These are phyloP conservation scores for Taxidea taxus DNA, from an alignment of 2,113 vertebrate genomes.

Conservation along the genomic window DNA sequence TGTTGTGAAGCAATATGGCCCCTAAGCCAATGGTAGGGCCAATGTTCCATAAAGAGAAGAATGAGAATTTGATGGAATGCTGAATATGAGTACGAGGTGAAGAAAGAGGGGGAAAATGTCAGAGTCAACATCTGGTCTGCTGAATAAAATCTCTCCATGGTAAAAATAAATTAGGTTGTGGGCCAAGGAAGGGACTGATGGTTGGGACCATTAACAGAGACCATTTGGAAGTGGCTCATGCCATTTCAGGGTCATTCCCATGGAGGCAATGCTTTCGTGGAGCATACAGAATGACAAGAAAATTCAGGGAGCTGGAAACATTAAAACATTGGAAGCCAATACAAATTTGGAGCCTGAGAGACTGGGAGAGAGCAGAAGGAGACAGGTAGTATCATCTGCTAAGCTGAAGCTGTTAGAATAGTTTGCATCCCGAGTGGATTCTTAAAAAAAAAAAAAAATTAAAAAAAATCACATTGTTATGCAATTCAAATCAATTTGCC, in stretches of 20 bases:
- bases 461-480: constrained; percentile 55
- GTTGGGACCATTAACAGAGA: background rate
- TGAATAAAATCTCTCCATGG: constrained; percentile 10
- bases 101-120: background rate
- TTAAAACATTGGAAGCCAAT: constrained; percentile 43
- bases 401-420: constrained; percentile 62
- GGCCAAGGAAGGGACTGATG: background rate
- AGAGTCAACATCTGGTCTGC: background rate
- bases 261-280: background rate
- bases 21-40: background rate
- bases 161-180: background rate
- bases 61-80: background rate
- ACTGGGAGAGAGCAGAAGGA: constrained; percentile 35
- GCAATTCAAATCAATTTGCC: constrained; percentile 63
- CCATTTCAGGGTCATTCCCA: background rate
- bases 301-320: background rate
- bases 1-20: background rate
- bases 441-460: constrained; percentile 3
- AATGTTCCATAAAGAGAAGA: background rate
- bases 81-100: background rate
- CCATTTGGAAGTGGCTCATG: background rate
- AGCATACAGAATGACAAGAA: background rate
- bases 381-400: constrained; percentile 61
- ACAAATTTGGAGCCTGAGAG: constrained; percentile 30
- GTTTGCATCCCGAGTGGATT: constrained; percentile 49